Percentiles rank a stretch among this genome's conserved stretches.
Conservation (phyloP, 1,140 invertebrate genomes). For the Carcinoscorpius rotundicauda region DNA sequence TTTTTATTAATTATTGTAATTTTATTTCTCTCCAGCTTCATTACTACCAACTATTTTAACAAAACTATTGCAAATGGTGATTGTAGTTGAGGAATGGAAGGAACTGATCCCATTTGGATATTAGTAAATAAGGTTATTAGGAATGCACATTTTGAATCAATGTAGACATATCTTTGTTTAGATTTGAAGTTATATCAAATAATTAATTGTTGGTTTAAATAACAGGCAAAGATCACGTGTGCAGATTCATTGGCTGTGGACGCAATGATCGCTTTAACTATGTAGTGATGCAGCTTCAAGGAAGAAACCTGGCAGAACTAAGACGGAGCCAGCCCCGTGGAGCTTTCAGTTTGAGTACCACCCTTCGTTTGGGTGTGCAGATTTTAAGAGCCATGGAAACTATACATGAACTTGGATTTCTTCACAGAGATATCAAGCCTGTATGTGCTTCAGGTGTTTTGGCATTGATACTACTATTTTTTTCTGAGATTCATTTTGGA, state of each 20-base stretch:
- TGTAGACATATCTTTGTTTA: too few relatives aligned
- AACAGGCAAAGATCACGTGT: conserved; percentile 84
- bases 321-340: conserved; percentile 82
- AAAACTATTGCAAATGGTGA: too few relatives aligned
- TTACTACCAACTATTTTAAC: too few relatives aligned
- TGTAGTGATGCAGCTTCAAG: conserved; percentile 98
- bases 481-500: too few relatives aligned
- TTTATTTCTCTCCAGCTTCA: too few relatives aligned
- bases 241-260: conserved; percentile 95
- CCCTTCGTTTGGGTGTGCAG: conserved; percentile 84
- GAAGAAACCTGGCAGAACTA: conserved; percentile 92
- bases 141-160: too few relatives aligned
- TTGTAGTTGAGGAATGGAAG: too few relatives aligned
- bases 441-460: conserved; percentile 5
- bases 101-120: too few relatives aligned
- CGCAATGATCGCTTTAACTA: conserved; percentile 98
- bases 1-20: too few relatives aligned
- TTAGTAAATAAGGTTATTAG: too few relatives aligned
- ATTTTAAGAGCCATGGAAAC: conserved; percentile 95
- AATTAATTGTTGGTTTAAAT: conserved; percentile 7
- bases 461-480: too few relatives aligned
- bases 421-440: conserved; percentile 69
- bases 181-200: too few relatives aligned
- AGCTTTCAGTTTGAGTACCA: conserved; percentile 92
- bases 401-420: conserved; percentile 97